Evolutionary conservation across 1,140 invertebrate species (phyloP), one percentile per base, ranked within the genome.

Genomic region (Trichonephila clavipes): DNA sequence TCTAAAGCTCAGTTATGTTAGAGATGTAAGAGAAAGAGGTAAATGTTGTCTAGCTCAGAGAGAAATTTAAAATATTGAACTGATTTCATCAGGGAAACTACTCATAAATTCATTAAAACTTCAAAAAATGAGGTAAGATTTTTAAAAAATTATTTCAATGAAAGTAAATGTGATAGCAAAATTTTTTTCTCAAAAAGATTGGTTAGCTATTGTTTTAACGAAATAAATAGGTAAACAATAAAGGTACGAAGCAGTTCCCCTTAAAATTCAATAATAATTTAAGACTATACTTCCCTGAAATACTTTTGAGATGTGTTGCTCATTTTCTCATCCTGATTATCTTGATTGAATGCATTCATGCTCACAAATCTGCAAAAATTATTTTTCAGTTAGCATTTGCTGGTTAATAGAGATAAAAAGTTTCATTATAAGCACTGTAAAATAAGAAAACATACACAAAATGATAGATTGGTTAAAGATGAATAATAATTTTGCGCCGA

Each of bases 401-500:
- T 8, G 44, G 8, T 51, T 51, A 51, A 51, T 51, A 6, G 44
- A 51, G n/a, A 69, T 69, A 4, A 51, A 51, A 51, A 3, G 64
- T 69, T 21, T n/a, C 21, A 69, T 69, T 69, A 69, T 2, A 69
- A n/a, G 12, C n/a, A 69, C 8, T 24, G n/a, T 51, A 51, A 51
- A 51, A 51, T 51, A 51, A 51, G 6, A 69, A 5, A 24, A 21
- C 21, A 69, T 69, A 69, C 21, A 69, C 12, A 2, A 69, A 69
- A 69, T 24, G 64, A n/a, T 0, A 4, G 14, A 34, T 34, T 77
- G 34, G 69, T 24, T 34, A 77, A 77, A 34, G 24, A 72, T 34
- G 69, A 40, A 77, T 77, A 77, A 77, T 77, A 77, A 77, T 34
- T 7, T 77, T 77, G 10, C 66, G 44, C n/a, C 69, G 61, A 85